Percentiles rank a stretch among this genome's conserved stretches.
phyloP scores from a whole-genome alignment of 2,888 invertebrate species.

The Acanthopleura granulata region DNA sequence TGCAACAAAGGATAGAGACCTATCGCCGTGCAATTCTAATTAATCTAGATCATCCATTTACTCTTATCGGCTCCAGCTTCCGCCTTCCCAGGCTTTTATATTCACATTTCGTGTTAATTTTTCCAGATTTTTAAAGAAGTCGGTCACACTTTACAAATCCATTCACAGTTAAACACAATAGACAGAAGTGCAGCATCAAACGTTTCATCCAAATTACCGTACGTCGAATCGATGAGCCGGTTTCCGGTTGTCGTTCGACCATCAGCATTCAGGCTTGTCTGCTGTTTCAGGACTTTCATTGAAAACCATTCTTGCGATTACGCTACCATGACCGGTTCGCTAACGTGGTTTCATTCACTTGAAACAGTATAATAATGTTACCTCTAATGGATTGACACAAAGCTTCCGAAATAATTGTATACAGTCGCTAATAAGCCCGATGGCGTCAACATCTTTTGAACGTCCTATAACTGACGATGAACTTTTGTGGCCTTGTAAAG shows the following conservation, averaged over 20 bases:
- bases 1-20: too few species aligned
- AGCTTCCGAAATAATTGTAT: background rate
- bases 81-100: too few species aligned
- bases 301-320: background rate
- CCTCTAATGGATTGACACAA: background rate
- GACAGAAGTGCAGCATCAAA: background rate
- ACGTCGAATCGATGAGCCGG: background rate
- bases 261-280: background rate
- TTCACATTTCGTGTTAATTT: too few species aligned
- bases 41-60: background rate
- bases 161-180: too few species aligned
- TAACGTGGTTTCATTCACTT: background rate
- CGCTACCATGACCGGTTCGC: background rate
- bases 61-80: too few species aligned
- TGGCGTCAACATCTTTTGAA: background rate
- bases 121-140: too few species aligned
- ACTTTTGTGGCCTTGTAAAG: too few species aligned
- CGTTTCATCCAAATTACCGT: background rate
- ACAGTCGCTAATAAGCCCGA: background rate
- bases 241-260: conserved; percentile 3
- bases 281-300: background rate
- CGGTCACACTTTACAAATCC: too few species aligned
- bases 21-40: background rate
- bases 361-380: too few species aligned
- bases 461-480: background rate